Percentiles rank a stretch among this genome's conserved stretches.
Conservation (phyloP, 2,797 vertebrate genomes). For the Acestrorhynchus altus region DNA sequence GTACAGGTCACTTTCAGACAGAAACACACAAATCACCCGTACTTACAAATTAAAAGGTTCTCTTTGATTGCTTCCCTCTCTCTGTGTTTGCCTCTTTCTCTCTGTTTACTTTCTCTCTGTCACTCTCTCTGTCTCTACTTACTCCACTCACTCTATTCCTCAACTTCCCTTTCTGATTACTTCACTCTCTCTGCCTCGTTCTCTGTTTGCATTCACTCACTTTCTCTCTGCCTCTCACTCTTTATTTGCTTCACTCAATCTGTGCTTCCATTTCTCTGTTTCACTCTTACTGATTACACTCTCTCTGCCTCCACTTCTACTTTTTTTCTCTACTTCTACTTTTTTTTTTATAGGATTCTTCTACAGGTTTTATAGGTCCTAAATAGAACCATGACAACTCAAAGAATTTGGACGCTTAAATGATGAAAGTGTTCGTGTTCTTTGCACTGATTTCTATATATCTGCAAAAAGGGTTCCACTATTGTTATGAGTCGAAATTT, state of each 20-base stretch:
- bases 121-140: neutral
- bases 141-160: neutral
- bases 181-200: neutral
- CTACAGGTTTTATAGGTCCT: too few relatives aligned
- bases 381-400: too few relatives aligned
- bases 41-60: neutral
- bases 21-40: too few relatives aligned
- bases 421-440: too few relatives aligned
- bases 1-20: slow-evolving; percentile 48
- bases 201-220: neutral
- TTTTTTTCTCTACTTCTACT: too few relatives aligned
- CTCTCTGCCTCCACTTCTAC: neutral
- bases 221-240: neutral
- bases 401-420: too few relatives aligned
- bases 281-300: too few relatives aligned
- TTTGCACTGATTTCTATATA: too few relatives aligned
- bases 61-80: neutral
- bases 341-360: too few relatives aligned
- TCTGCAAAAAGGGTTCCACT: too few relatives aligned
- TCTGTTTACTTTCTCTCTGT: neutral
- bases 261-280: neutral
- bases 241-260: neutral
- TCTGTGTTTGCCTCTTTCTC: neutral
- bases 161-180: neutral
- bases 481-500: too few relatives aligned